These are phyloP conservation scores for Berghia stephanieae DNA, from an alignment of 1,140 invertebrate genomes.

Conservation along the genomic window DNA sequence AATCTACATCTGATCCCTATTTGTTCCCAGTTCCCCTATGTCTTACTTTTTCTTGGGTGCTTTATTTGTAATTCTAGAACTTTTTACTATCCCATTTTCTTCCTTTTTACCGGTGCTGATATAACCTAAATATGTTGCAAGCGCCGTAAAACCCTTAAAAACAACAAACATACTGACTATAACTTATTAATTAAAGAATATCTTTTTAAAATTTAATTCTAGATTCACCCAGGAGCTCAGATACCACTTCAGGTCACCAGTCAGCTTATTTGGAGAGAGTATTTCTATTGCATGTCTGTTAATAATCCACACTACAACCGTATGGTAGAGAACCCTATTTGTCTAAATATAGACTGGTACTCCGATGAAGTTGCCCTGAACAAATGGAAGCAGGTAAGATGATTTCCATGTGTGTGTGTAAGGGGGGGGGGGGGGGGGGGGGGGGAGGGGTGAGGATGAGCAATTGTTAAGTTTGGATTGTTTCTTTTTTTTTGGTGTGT, in stretches of 20 bases:
- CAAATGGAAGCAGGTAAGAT: constrained; percentile 83
- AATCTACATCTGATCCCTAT: too few relatives aligned
- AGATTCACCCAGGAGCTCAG: constrained; percentile 36
- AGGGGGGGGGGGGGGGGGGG: too few relatives aligned
- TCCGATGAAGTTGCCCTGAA: constrained; percentile 81
- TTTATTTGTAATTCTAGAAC: too few relatives aligned
- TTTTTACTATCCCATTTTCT: too few relatives aligned
- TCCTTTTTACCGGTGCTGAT: too few relatives aligned
- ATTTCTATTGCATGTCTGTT: constrained; percentile 90
- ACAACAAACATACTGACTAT: background rate
- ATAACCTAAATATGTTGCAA: too few relatives aligned
- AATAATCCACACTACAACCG: constrained; percentile 87
- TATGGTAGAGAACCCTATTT: constrained; percentile 89
- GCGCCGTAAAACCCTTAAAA: too few relatives aligned
- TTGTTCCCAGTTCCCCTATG: too few relatives aligned
- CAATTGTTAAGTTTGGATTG: background rate
- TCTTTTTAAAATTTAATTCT: background rate
- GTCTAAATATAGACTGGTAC: constrained; percentile 91
- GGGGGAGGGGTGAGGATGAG: background rate
- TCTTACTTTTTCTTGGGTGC: too few relatives aligned
- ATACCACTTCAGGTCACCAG: constrained; percentile 86
- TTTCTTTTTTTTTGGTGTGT: background rate
- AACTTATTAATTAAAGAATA: background rate
- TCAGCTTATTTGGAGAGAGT: constrained; percentile 89
- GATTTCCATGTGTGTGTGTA: background rate